These are phyloP conservation scores for Lingula anatina DNA, from an alignment of 2,888 invertebrate genomes.

Conservation along the genomic window DNA sequence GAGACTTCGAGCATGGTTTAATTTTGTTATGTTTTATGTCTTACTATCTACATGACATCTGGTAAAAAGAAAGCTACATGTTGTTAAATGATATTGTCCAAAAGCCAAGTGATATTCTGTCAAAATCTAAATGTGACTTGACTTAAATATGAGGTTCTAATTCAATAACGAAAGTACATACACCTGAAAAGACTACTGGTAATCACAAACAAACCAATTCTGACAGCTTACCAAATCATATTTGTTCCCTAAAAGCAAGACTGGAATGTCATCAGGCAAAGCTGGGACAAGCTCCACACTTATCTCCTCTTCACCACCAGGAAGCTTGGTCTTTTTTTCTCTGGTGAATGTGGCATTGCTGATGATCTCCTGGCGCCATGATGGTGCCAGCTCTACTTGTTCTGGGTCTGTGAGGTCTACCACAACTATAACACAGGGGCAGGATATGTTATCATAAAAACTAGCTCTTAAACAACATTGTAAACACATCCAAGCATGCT, in stretches of 20 bases:
- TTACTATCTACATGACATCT: no score
- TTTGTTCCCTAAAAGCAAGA: conserved; percentile 39
- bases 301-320: conserved; percentile 11
- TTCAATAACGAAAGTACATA: no score
- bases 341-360: conserved; percentile 24
- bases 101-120: no score
- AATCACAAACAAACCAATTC: neutral
- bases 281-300: conserved; percentile 17
- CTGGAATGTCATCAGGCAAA: conserved; percentile 26
- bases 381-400: conserved; percentile 33
- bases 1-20: no score
- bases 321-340: conserved; percentile 11
- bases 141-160: no score
- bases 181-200: no score
- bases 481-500: no score
- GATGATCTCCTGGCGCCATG: conserved; percentile 34
- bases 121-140: no score
- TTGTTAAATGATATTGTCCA: no score
- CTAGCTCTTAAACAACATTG: neutral
- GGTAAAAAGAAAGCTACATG: no score
- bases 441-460: neutral
- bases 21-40: no score
- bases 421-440: conserved; percentile 30
- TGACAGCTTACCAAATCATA: conserved; percentile 30
- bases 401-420: conserved; percentile 32